Evolutionary conservation across 1,140 invertebrate species (phyloP).

Genomic region (Caenorhabditis latens): DNA sequence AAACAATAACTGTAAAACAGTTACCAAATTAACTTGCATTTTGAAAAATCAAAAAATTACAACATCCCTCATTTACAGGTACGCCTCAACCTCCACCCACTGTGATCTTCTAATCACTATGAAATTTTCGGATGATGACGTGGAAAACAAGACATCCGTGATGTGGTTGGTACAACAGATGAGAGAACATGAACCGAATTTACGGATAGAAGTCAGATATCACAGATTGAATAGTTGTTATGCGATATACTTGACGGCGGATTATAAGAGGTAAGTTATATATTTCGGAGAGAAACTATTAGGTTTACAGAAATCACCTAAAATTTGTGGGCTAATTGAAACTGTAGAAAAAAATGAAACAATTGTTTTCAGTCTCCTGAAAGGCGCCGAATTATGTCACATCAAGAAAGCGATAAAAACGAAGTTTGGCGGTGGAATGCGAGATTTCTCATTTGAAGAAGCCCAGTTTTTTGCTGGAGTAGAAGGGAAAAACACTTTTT

Average conservation of each 20-base stretch:
- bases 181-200: slow-evolving; percentile 82
- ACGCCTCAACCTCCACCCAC: slow-evolving; percentile 80
- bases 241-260: slow-evolving; percentile 90
- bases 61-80: slow-evolving; percentile 3
- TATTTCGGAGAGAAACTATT: too few relatives aligned
- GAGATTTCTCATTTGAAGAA: slow-evolving; percentile 90
- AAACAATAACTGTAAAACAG: too few relatives aligned
- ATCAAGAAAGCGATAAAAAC: slow-evolving; percentile 86
- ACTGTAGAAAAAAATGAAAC: too few relatives aligned
- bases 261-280: slow-evolving; percentile 79
- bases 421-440: slow-evolving; percentile 89
- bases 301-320: too few relatives aligned
- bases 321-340: too few relatives aligned
- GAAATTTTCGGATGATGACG: slow-evolving; percentile 78
- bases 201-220: slow-evolving; percentile 87
- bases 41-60: not conserved
- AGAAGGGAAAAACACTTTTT: slow-evolving; percentile 83
- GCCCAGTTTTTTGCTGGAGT: slow-evolving; percentile 87
- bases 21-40: too few relatives aligned
- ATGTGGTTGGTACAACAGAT: slow-evolving; percentile 78
- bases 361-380: slow-evolving; percentile 82
- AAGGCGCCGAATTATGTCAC: slow-evolving; percentile 90
- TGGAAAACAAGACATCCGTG: slow-evolving; percentile 9
- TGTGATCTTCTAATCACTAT: slow-evolving; percentile 89
- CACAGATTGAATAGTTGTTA: slow-evolving; percentile 88